Percentiles rank a stretch among this genome's conserved stretches.
Evolutionary conservation across 2,797 vertebrate species (phyloP).

Genomic region (Spinibarbus caldwelli): DNA sequence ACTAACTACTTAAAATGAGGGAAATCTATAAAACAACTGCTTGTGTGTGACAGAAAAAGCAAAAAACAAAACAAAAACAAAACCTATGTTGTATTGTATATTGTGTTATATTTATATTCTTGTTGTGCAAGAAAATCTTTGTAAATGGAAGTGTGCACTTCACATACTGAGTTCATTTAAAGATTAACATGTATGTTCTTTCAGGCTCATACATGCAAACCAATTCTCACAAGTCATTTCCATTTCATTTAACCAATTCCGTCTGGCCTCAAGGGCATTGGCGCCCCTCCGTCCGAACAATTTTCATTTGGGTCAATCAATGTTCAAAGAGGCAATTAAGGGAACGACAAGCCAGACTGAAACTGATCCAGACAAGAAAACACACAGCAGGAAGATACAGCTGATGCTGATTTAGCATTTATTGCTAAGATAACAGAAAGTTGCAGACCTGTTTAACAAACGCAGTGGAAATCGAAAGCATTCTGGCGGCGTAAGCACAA

Average conservation of each 20-base stretch:
- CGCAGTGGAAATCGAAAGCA: not conserved
- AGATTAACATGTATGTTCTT: not conserved
- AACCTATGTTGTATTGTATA: no score
- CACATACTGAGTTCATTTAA: not conserved
- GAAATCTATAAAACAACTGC: not conserved
- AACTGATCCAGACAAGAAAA: constrained; percentile 4
- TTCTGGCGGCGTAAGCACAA: not conserved
- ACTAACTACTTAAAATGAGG: not conserved
- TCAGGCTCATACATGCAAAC: not conserved
- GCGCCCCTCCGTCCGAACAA: not conserved
- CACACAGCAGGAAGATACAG: not conserved
- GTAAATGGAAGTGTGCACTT: not conserved
- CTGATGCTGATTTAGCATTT: not conserved
- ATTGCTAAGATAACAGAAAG: constrained; percentile 3
- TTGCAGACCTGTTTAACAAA: not conserved
- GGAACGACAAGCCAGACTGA: not conserved
- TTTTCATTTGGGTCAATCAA: constrained; percentile 31
- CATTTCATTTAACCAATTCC: constrained; percentile 8
- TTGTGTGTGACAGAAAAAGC: no score
- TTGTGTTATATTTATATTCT: no score
- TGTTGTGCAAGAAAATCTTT: not conserved
- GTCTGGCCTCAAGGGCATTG: constrained; percentile 11
- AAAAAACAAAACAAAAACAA: no score
- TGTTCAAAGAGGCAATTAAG: constrained; percentile 22
- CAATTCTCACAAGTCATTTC: constrained; percentile 1